Evolutionary conservation across 2,888 invertebrate genomes (phyloP), one percentile per base, ranked within the genome.

Genomic region (Cheilosia vulpina): DNA sequence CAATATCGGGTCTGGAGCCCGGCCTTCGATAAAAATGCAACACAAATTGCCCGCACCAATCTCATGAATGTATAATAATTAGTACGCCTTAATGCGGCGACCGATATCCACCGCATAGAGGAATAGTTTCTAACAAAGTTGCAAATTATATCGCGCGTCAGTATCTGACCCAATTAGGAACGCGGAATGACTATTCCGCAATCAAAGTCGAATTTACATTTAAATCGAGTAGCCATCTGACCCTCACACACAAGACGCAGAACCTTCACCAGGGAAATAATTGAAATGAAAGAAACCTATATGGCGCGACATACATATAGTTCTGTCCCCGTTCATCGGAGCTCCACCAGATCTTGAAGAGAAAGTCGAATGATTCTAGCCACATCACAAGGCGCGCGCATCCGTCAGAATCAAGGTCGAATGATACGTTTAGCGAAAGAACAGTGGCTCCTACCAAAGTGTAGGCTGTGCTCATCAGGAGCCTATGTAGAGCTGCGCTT

Each of bases 361-460:
- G 81, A 81, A 85, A 85, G 85, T 85, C 60, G 38, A 85, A 60
- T 19, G 31, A 60, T 47, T 63, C 52, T 57, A 69, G 34, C 4
- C 45, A 19, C 57, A 24, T n/a, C 47, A 17, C 11, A 17, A 2
- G 31, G 7, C 31, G 31, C 9, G 13, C 63, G 58, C 38, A 50
- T 63, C 55, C 73, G 65, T 47, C 69, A 85, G 71, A 81, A 81
- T 77, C 69, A 58, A 66, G 76, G 76, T 77, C 66, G 72, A 66
- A 72, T 75, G 63, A 52, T 17, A 43, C 72, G 50, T 66, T 71
- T 68, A 63, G 38, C 13, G 34, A 27, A 24, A 55, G 21, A 3
- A 31, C 31, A 63, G 57, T 66, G 52, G 66, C 41, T 50, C 6
- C 53, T 38, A 43, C 9, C 4, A 27, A 34, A 72, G 62, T 58